Conservation (phyloP, 2,888 invertebrate genomes). For the Rhagonycha lutea region DNA sequence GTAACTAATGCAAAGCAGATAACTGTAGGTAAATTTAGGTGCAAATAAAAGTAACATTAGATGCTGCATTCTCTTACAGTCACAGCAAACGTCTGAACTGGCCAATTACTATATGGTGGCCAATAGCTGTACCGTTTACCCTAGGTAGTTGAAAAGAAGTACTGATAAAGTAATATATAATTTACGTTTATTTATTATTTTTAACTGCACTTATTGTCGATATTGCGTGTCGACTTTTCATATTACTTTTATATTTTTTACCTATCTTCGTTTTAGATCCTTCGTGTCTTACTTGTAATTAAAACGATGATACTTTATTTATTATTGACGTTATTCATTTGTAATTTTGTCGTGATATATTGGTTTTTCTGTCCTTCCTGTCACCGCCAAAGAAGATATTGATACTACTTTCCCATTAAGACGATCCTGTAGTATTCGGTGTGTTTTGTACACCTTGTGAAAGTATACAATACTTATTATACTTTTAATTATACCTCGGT, state of each 20-base stretch:
- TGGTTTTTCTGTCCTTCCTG: not conserved
- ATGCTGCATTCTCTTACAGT: too few relatives aligned
- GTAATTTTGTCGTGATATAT: not conserved
- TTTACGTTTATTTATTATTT: not conserved
- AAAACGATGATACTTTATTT: constrained; percentile 8
- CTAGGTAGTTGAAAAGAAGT: not conserved
- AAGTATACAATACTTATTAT: constrained; percentile 40
- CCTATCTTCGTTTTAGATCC: not conserved
- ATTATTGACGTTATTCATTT: not conserved
- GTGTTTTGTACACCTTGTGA: constrained; percentile 33
- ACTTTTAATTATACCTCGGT: constrained; percentile 43
- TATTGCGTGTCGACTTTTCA: constrained; percentile 6
- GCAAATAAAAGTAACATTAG: too few relatives aligned
- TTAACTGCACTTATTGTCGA: not conserved
- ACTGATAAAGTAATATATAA: not conserved
- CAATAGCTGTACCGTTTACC: too few relatives aligned
- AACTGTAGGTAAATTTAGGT: too few relatives aligned
- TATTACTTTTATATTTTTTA: constrained; percentile 6
- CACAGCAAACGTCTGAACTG: too few relatives aligned
- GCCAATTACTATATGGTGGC: too few relatives aligned
- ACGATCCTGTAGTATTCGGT: not conserved
- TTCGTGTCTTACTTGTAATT: constrained; percentile 21
- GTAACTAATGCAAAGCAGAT: too few relatives aligned
- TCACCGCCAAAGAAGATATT: not conserved
- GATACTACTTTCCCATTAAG: not conserved